Base-by-base conservation (phyloP, 2,797 vertebrate genomes). In the Chaetophractus vellerosus region DNA sequence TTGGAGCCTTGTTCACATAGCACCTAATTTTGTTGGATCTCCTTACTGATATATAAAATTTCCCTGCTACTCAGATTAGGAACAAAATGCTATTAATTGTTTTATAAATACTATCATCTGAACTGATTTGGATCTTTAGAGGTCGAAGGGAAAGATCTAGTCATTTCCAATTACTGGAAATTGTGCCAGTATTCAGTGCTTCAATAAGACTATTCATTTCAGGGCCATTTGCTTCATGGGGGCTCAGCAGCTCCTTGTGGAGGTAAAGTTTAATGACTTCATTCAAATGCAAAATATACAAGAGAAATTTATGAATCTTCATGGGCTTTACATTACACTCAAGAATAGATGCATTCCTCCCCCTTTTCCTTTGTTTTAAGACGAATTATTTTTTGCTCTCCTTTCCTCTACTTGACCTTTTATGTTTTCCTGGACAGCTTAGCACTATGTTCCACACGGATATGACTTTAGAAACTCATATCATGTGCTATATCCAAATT, bases 21-120 rank as follows among this genome's bases (percentile, higher is more conserved):
- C 33, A 63, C 59, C 6, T 84, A 61, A 89, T 90, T 50, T 48
- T 24, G 38, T 3, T 63, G 55, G 83, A 36, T 64, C 59, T 89
- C 16, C 9, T 88, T 92, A 55, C 21, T 88, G 75, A 88, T 89
- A 91, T 95, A 80, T 41, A 80, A 86, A 84, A 95, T 63, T 57
- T 82, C 19, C 68, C 14, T 36, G 84, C n/a, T 87, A 50, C 18
- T 72, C 41, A 55, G 36, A 83, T 88, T 71, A 71, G 64, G 57
- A 93, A 50, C 23, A 63, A 88, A 88, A 84, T 74, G 41, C 24
- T 72, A 8, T 52, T 80, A 91, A 84, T 45, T n/a, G 63, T 87
- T 91, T 71, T 72, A 57, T 91, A 92, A 92, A 95, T 85, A 64
- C 41, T 41, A 93, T 83, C 33, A 61, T 41, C 45, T 52, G 61